phyloP scores from a whole-genome alignment of 2,113 vertebrate species.

The Coracopsis vasa region DNA sequence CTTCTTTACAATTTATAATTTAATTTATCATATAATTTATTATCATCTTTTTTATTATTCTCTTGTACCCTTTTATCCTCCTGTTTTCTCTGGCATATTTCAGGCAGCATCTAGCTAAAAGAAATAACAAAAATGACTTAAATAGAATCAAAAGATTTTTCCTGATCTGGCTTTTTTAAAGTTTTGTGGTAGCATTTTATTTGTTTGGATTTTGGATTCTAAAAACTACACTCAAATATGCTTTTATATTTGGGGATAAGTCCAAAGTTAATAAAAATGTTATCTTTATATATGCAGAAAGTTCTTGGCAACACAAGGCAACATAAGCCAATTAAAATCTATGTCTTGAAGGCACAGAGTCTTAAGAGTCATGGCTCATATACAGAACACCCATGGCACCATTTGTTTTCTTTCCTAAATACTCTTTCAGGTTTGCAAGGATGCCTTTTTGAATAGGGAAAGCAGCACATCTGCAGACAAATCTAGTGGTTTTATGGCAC shows the following conservation, averaged over 20 bases:
- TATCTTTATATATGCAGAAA: conserved; percentile 30
- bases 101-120: neutral
- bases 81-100: neutral
- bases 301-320: neutral
- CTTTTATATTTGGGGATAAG: conserved; percentile 35
- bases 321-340: conserved; percentile 48
- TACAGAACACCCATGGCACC: neutral
- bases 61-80: neutral
- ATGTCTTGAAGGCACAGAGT: neutral
- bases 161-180: neutral
- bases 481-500: neutral
- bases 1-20: neutral
- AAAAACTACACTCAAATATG: neutral
- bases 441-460: neutral
- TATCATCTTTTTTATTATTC: neutral
- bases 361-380: neutral
- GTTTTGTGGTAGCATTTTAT: neutral
- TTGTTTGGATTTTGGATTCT: neutral
- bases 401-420: neutral
- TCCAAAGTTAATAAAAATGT: neutral
- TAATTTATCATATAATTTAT: neutral
- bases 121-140: neutral
- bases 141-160: neutral
- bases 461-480: neutral
- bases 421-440: neutral